Evolutionary conservation across 2,888 invertebrate species (phyloP).

Genomic region (Tipula vernalis): DNA sequence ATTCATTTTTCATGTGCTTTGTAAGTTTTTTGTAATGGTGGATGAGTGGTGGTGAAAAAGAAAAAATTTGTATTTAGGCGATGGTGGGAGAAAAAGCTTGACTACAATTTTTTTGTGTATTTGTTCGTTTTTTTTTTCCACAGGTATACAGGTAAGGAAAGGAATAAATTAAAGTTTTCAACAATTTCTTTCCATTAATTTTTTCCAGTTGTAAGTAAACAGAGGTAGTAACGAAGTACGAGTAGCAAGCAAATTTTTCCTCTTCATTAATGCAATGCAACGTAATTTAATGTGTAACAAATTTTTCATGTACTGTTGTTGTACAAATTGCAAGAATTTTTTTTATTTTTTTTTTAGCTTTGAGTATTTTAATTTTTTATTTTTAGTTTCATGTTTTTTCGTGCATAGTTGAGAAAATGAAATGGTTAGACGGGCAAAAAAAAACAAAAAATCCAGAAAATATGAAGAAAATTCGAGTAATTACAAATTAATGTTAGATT

Average conservation of each 20-base stretch:
- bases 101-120: neutral
- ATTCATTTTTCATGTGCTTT: constrained; percentile 4
- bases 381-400: neutral
- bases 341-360: neutral
- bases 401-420: neutral
- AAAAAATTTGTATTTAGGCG: neutral
- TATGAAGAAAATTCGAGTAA: neutral
- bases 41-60: neutral
- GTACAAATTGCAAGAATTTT: neutral
- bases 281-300: neutral
- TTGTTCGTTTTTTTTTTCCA: neutral
- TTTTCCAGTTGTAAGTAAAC: neutral
- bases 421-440: neutral
- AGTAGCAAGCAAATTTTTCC: neutral
- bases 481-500: neutral
- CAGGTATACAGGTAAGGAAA: neutral
- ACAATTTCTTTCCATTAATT: neutral
- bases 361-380: neutral
- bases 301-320: neutral
- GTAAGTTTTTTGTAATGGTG: neutral
- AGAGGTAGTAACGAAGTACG: neutral
- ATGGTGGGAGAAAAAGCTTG: neutral
- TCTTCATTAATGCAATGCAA: neutral
- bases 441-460: neutral
- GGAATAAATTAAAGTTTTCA: neutral